These are phyloP conservation scores for Leptinotarsa defecta DNA, from an alignment of 1,140 invertebrate species.

Conservation along the genomic window DNA sequence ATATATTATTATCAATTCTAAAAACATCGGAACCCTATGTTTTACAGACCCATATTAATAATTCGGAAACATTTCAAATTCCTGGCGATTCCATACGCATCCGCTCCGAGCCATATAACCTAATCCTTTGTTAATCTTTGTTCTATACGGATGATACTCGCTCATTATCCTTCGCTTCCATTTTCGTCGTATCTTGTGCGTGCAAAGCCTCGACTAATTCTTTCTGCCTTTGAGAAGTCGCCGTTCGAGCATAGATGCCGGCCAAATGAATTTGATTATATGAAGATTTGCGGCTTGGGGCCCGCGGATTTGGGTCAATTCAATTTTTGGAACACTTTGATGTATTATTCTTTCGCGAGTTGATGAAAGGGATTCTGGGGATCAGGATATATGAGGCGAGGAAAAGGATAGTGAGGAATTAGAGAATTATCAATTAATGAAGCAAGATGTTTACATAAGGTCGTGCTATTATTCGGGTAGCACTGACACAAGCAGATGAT, in stretches of 20 bases:
- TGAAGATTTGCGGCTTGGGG: conserved; percentile 2
- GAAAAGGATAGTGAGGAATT: too few species aligned
- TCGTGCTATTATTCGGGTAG: background rate
- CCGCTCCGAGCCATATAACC: background rate
- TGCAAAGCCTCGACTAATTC: conserved; percentile 4
- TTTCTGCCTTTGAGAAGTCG: conserved; percentile 3
- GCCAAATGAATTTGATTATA: conserved; percentile 1
- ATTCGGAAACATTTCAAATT: too few species aligned
- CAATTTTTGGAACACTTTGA: background rate
- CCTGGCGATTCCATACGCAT: background rate
- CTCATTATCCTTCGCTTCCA: conserved; percentile 8
- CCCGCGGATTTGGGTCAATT: conserved; percentile 3
- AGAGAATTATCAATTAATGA: too few species aligned
- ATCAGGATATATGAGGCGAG: background rate
- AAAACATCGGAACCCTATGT: too few species aligned
- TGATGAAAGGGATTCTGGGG: background rate
- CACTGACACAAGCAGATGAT: too few species aligned
- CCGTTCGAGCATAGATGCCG: conserved; percentile 1
- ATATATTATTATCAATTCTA: too few species aligned
- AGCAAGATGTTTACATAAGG: conserved; percentile 16
- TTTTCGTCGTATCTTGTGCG: conserved; percentile 1
- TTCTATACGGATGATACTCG: background rate
- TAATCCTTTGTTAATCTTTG: conserved; percentile 8
- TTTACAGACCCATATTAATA: too few species aligned
- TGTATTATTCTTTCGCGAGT: conserved; percentile 3